Evolutionary conservation across 2,888 invertebrate genomes (phyloP).

Genomic region (Branchellion lobata): DNA sequence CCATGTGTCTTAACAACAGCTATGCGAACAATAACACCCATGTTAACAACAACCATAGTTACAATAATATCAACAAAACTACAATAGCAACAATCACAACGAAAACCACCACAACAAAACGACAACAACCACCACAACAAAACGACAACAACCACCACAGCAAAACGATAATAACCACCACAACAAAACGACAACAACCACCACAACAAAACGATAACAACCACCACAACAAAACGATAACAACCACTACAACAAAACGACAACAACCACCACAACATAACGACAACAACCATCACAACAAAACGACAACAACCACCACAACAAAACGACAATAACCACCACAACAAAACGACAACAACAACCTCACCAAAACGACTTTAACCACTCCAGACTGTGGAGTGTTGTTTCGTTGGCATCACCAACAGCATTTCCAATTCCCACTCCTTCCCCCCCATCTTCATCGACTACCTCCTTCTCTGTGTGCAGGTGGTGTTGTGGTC

Average conservation of each 20-base stretch:
- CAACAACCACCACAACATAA: not conserved
- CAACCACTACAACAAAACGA: not conserved
- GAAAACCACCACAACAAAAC: not conserved
- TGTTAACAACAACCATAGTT: not conserved
- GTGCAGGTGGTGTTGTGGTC: conserved; percentile 18
- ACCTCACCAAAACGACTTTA: not conserved
- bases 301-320: not conserved
- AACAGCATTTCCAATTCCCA: conserved; percentile 3
- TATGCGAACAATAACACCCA: not conserved
- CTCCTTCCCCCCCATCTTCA: conserved; percentile 20
- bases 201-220: no score
- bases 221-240: no score
- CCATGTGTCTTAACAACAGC: not conserved
- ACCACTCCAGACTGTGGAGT: not conserved
- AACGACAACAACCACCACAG: no score
- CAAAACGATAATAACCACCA: no score
- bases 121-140: no score
- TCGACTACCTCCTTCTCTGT: conserved; percentile 3
- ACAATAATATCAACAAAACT: not conserved
- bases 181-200: no score
- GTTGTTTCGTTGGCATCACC: conserved; percentile 18
- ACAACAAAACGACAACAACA: not conserved
- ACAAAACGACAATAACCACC: not conserved
- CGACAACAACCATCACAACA: not conserved
- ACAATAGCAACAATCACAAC: not conserved